Base-by-base conservation (phyloP, 2,113 vertebrate genomes). In the Apus apus region DNA sequence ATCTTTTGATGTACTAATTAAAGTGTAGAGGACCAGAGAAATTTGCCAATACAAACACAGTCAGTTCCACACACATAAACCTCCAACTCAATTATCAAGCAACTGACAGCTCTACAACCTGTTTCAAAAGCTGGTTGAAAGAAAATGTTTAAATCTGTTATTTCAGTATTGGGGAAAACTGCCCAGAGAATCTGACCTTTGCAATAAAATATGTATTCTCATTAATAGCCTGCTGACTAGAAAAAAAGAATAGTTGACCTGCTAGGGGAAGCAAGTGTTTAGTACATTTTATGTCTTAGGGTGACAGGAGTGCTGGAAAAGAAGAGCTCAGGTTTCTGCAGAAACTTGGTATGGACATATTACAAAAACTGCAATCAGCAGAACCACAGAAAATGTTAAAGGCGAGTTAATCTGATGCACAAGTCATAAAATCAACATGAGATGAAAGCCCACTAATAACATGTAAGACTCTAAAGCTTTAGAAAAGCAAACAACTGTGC, bases 121-220 rank as follows among this genome's bases (percentile, higher is more conserved):
- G 19, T 46, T 58, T 73, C 80, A 75, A 80, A 92, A 62, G 15
- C 13, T 53, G n/a, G 15, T 4, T 62, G 54, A 61, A 38, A n/a
- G 25, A 74, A 58, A 48, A 57, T 27, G 16, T 64, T 95, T 90
- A 62, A 72, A 82, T 75, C 62, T 30, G 18, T 48, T 90, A 64
- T 66, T 89, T 94, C 67, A 93, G 83, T 67, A 43, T 71, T 95
- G 81, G 77, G 34, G 80, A 85, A 87, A 71, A 87, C 45, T 86
- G 64, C 45, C 46, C 30, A 91, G 86, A 75, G 78, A 91, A 94
- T 77, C 34, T 96, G 90, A 97, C 73, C 80, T 96, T 88, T 92
- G 81, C 77, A 82, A 95, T 85, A 77, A 85, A 89, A 54, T 51
- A 57, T 85, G 93, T 93, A 54, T 85, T 94, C 87, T 94, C 95